Percentiles rank a stretch among this genome's conserved stretches.
Conservation (phyloP, 2,888 invertebrate genomes). For the Xestoiulus laeticollis region DNA sequence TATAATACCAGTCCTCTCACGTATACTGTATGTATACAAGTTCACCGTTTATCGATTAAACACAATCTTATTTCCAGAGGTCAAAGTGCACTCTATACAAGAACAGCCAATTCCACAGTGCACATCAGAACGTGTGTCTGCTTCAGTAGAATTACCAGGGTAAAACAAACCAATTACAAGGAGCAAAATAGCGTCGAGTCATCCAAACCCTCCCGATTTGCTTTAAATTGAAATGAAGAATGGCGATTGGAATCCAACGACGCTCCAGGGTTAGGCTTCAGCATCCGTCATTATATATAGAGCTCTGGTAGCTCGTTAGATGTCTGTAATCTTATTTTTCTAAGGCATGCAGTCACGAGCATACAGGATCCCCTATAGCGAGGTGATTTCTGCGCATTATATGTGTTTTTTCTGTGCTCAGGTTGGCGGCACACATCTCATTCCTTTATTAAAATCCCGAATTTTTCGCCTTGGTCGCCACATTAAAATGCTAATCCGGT, state of each 20-base stretch:
- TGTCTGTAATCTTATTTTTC: neutral
- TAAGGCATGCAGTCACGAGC: neutral
- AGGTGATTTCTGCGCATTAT: neutral
- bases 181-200: neutral
- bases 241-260: neutral
- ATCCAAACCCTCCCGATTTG: neutral
- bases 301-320: neutral
- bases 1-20: no score
- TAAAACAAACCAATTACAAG: neutral
- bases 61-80: neutral
- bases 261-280: neutral
- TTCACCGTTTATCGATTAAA: no score
- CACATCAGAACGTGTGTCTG: no score
- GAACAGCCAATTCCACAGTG: no score
- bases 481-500: constrained; percentile 7
- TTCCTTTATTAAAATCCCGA: neutral
- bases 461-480: constrained; percentile 6
- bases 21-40: no score
- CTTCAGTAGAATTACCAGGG: no score
- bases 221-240: neutral
- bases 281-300: constrained; percentile 19
- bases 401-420: neutral
- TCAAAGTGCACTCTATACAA: neutral
- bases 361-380: neutral
- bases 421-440: neutral